Base-by-base conservation (phyloP, 2,888 invertebrate genomes). In the Athalia rosae region DNA sequence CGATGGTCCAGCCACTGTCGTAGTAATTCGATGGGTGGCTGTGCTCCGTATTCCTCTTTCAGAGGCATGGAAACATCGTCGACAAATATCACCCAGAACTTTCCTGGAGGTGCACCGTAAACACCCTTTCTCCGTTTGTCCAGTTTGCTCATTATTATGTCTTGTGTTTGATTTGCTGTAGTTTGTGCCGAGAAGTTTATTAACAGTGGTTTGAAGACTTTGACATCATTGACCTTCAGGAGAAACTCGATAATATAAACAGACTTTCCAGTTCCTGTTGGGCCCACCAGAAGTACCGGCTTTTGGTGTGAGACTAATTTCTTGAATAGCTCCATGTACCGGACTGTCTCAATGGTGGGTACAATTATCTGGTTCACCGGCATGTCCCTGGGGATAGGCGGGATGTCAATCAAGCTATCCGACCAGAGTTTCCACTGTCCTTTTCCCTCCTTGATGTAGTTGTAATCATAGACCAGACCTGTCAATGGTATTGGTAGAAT, bases 21-120 rank as follows among this genome's bases (percentile, higher is more conserved):
- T 48, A 99, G 90, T 66, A 99, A 91, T 88, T 99, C 98, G 76
- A 99, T 96, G 0, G 98, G 97, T 0, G 98, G 98, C 89, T 98
- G 98, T 0, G 98, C 98, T 0, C 98, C 98, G 86, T 95, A 98
- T 3, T 94, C 93, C 89, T 97, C 97, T 77, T 96, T 94, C 81
- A 95, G 92, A 0, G 98, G 98, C 96, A 98, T 97, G 84, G 97
- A 97, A 45, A 99, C 93, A 88, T 99, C 98, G 87, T 99, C 99
- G 58, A 99, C 96, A 89, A 98, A 98, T 76, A 98, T 94, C 2
- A 98, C 95, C 89, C 95, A 94, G 85, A 94, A 93, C 63, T 83
- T 84, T 13, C 87, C 87, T 1, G 85, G 85, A 0, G 85, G 85
- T 4, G 88, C 87, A 0, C 89, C 89, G 69, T 84, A 90, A 4